Conservation (phyloP, 1,140 invertebrate species). For the Elymnias hypermnestra region DNA sequence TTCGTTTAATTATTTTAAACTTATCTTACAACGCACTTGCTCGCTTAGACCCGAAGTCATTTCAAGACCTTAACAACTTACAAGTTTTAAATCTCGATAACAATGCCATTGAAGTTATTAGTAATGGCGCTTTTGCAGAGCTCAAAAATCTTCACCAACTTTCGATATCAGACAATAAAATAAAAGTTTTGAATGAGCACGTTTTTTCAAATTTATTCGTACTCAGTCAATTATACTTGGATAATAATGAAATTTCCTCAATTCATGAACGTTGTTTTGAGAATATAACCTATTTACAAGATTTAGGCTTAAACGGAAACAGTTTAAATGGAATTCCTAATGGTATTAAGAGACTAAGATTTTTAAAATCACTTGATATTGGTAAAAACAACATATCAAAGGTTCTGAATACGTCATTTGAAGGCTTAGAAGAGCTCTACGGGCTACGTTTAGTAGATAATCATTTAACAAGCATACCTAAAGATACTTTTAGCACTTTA, state of each 20-base stretch:
- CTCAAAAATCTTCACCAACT: constrained; percentile 86
- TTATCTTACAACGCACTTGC: constrained; percentile 84
- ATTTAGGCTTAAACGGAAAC: constrained; percentile 88
- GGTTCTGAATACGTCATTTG: constrained; percentile 78
- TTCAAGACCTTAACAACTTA: constrained; percentile 86
- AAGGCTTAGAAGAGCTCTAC: constrained; percentile 80
- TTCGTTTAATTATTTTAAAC: constrained; percentile 85
- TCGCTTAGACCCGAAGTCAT: constrained; percentile 83
- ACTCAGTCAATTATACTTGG: constrained; percentile 84
- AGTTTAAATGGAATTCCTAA: constrained; percentile 82
- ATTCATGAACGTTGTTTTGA: constrained; percentile 85
- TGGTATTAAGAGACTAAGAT: constrained; percentile 80
- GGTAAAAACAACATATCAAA: constrained; percentile 85
- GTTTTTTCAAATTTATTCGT: constrained; percentile 85
- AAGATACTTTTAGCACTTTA: constrained; percentile 81
- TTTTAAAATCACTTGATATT: constrained; percentile 86
- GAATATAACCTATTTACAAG: constrained; percentile 87
- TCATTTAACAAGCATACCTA: constrained; percentile 79
- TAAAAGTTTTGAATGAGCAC: constrained; percentile 81
- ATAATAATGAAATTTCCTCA: constrained; percentile 82
- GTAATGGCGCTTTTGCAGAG: constrained; percentile 84
- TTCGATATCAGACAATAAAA: constrained; percentile 84
- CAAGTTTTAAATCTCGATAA: constrained; percentile 86
- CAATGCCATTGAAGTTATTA: constrained; percentile 85
- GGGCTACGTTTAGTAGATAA: constrained; percentile 82